Conservation (phyloP, 92 coral and sea anemone genomes). For the Heliopora coerulea region DNA sequence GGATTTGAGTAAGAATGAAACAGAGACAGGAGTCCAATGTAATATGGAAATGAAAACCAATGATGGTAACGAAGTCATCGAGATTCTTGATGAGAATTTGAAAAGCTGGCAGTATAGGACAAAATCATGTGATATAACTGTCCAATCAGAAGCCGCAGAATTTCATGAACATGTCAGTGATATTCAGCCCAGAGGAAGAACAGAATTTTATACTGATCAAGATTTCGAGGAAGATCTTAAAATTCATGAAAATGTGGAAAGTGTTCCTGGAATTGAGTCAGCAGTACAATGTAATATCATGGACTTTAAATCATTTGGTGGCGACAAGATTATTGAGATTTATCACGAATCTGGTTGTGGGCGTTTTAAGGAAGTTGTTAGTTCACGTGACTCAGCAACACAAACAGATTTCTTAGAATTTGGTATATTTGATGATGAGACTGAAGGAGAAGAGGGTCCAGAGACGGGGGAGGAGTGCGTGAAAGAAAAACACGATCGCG, state of each 20-base stretch:
- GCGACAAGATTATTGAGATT: conserved; percentile 16
- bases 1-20: neutral
- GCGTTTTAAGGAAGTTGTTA: conserved; percentile 14
- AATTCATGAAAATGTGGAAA: neutral
- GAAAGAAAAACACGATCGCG: conserved; percentile 28
- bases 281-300: conserved; percentile 29
- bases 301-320: conserved; percentile 11
- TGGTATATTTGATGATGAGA: neutral
- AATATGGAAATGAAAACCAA: neutral
- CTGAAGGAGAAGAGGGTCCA: neutral
- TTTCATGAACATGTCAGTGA: neutral
- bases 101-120: neutral
- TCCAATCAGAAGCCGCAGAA: neutral
- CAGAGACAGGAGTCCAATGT: neutral
- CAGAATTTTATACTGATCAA: neutral
- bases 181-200: neutral
- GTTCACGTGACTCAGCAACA: neutral
- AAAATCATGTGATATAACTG: neutral
- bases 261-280: neutral
- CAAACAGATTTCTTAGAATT: conserved; percentile 14
- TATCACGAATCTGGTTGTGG: neutral
- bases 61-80: neutral
- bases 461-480: neutral
- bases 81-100: neutral
- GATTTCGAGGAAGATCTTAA: neutral